Percentiles rank a stretch among this genome's conserved stretches.
phyloP scores from a whole-genome alignment of 2,113 vertebrate genomes.

The Ariopsis seemanni region DNA sequence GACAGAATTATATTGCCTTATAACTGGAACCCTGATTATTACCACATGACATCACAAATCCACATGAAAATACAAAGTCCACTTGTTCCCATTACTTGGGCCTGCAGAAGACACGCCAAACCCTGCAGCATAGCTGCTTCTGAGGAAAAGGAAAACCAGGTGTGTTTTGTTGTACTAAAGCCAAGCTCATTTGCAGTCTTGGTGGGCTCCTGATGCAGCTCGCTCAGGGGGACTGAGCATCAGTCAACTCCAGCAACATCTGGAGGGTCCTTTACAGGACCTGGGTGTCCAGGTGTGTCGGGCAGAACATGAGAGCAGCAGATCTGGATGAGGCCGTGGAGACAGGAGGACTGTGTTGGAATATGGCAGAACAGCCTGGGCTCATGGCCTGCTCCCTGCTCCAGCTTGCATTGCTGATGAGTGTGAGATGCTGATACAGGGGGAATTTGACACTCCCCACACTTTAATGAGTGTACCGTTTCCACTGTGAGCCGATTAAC shows the following conservation, averaged over 20 bases:
- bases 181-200: conserved; percentile 21
- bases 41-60: conserved; percentile 41
- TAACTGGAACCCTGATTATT: conserved; percentile 32
- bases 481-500: conserved; percentile 72
- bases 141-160: conserved; percentile 36
- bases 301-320: conserved; percentile 62
- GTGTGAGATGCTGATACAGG: conserved; percentile 72
- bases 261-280: conserved; percentile 54
- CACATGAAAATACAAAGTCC: not conserved
- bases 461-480: conserved; percentile 74
- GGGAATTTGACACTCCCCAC: conserved; percentile 58
- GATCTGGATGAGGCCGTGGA: conserved; percentile 49
- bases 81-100: conserved; percentile 18
- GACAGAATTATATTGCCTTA: conserved; percentile 6
- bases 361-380: conserved; percentile 29
- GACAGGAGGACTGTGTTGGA: conserved; percentile 28
- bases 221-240: conserved; percentile 44
- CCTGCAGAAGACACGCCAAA: not conserved
- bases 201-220: conserved; percentile 7
- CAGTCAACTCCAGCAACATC: conserved; percentile 50
- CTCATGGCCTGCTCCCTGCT: conserved; percentile 33
- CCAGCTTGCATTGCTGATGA: conserved; percentile 58
- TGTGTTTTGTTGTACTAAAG: conserved; percentile 35
- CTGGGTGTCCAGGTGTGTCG: conserved; percentile 46
- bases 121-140: not conserved